Base-by-base conservation (phyloP, 2,888 invertebrate species). In the Drosophila neotestacea region DNA sequence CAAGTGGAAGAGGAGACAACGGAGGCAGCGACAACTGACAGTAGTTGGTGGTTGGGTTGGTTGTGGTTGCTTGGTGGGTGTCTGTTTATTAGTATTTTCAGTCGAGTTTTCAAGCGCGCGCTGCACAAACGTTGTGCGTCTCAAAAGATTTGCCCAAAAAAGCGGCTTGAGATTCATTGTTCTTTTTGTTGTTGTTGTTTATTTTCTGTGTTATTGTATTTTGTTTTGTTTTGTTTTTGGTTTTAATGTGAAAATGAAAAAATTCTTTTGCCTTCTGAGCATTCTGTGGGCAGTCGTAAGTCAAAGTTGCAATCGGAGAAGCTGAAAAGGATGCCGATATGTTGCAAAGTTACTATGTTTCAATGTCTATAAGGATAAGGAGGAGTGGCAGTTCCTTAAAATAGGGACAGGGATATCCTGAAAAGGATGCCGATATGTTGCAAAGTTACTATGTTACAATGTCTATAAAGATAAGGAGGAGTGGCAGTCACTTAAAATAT, bases 51-150 rank as follows among this genome's bases (percentile, higher is more conserved):
- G 41, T 42, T 42, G 42, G 42, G 10, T 41, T 48, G 48, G 42
- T n/a, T n/a, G 46, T 47, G 68, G 61, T 69, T 64, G 52, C 44
- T 56, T 46, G 54, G 47, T 52, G 60, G 61, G 54, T 61, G 50
- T 50, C 34, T 61, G 42, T 41, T 51, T 59, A 76, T 90, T 90
- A 90, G 88, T 88, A 84, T 77, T 75, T 80, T 90, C 90, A 90
- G 90, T 90, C 82, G 83, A 64, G 41, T 78, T 71, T 80, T 44
- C 59, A 77, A 74, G 80, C 84, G 91, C 87, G 81, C 77, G 71
- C 74, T 46, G 78, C 69, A 65, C 82, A 69, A 69, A 80, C 83
- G 80, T 51, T 34, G 42, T 30, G 52, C 41, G 38, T 44, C 39
- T 51, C 38, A 7, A 27, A 44, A 55, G 48, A 55, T 39, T 70